Conservation (phyloP, 64 coral and sea anemone genomes). For the Montipora efflorescens region DNA sequence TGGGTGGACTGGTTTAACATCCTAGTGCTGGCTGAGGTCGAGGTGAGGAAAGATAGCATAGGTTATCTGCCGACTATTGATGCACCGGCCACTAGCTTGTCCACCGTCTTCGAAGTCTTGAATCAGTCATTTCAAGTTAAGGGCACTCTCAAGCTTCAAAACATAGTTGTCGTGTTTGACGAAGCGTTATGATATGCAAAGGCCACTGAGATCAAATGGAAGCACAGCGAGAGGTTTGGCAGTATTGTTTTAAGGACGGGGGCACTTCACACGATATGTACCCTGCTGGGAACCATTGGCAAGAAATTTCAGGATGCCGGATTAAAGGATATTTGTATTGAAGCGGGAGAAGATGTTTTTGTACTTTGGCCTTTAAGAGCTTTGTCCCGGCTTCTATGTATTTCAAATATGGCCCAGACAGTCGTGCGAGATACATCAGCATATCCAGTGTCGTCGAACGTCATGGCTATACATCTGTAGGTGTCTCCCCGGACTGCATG, state of each 20-base stretch:
- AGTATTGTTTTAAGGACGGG: slow-evolving; percentile 44
- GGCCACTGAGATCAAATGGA: slow-evolving; percentile 20
- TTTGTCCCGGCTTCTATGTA: slow-evolving; percentile 33
- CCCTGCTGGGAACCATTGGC: slow-evolving; percentile 40
- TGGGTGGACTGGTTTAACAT: no score
- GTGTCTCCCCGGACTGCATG: slow-evolving; percentile 53
- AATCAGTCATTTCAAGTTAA: slow-evolving; percentile 37
- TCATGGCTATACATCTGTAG: slow-evolving; percentile 18
- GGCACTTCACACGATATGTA: slow-evolving; percentile 44
- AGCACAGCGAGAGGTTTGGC: slow-evolving; percentile 30
- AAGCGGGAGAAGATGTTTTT: slow-evolving; percentile 40
- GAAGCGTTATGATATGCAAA: slow-evolving; percentile 14
- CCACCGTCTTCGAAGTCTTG: slow-evolving; percentile 2
- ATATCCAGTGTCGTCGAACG: slow-evolving; percentile 15
- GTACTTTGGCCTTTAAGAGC: slow-evolving; percentile 56
- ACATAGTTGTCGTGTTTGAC: slow-evolving; percentile 48
- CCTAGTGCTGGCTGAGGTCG: no score
- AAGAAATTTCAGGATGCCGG: slow-evolving; percentile 57
- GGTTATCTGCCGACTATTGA: no score
- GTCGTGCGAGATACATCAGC: slow-evolving; percentile 21
- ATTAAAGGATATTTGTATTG: slow-evolving; percentile 38
- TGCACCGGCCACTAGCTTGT: no score
- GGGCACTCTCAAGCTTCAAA: slow-evolving; percentile 28
- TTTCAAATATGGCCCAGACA: slow-evolving; percentile 55
- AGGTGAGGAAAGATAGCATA: no score